These are phyloP conservation scores for Acyrthosiphon pisum DNA, from an alignment of 1,140 invertebrate genomes.

Conservation along the genomic window DNA sequence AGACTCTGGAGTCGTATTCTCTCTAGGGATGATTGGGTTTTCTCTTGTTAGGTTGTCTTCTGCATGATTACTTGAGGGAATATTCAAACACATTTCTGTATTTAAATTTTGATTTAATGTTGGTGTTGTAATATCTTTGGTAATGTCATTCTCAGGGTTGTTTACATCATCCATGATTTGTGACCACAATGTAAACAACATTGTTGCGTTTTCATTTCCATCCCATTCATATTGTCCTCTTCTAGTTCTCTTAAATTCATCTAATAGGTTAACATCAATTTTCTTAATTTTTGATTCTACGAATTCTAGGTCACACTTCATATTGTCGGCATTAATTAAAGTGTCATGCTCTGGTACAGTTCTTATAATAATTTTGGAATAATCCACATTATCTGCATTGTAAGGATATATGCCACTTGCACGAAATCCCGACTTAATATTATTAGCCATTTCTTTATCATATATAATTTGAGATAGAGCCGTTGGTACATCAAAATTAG, in stretches of 20 bases:
- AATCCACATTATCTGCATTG: not conserved
- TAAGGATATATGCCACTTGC: not conserved
- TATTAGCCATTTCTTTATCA: not conserved
- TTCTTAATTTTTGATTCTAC: not conserved
- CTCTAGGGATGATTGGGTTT: no score
- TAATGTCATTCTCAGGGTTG: no score
- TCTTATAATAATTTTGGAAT: not conserved
- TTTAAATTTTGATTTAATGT: no score
- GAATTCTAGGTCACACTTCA: not conserved
- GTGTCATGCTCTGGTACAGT: not conserved
- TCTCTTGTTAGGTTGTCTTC: no score
- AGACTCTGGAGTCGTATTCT: no score
- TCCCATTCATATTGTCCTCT: not conserved
- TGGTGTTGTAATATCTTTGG: no score
- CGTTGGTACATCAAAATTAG: not conserved
- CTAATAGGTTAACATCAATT: not conserved
- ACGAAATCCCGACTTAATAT: not conserved
- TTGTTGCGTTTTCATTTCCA: not conserved
- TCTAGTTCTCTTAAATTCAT: not conserved
- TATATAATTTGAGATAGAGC: not conserved
- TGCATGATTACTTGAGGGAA: no score
- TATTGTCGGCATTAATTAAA: not conserved
- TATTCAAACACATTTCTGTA: not conserved
- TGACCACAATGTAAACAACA: conserved; percentile 9
- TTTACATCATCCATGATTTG: not conserved